Base-by-base conservation (phyloP, 2,888 invertebrate species). In the Sinhomidia bicolor region DNA sequence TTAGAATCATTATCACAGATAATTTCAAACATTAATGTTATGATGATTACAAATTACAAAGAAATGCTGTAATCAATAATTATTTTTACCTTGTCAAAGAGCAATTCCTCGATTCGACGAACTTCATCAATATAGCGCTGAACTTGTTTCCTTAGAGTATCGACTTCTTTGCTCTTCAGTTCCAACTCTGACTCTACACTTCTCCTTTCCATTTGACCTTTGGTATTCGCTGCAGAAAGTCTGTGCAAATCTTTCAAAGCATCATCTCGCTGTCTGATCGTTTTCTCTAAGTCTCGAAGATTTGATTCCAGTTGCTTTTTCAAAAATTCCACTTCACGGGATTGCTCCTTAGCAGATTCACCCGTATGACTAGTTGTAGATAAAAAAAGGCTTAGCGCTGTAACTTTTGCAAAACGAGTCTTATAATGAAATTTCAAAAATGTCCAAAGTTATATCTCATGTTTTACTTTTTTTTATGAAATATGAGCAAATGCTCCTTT, bases 71-170 rank as follows among this genome's bases (percentile, higher is more conserved):
- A n/a, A n/a, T n/a, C n/a, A n/a, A n/a, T n/a, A n/a, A n/a, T n/a
- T n/a, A n/a, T n/a, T 51, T 41, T 41, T 26, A 91, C 91, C 90
- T 92, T 92, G 74, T 90, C 88, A n/a, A 88, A 10, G 23, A 92
- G 90, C 5, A 92, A 81, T 9, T 91, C 91, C 41, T 92, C 92
- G 62, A 91, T 91, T 26, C 91, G 76, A 41, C 92, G 84, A 29
- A 92, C 92, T 89, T 92, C 92, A 26, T 91, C 91, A 82, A 92
- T 90, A 57, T 92, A 92, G 9, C 90, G 90, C 57, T 91, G 91
- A 9, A 92, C 51, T 68, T 92, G 91, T 41, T 68, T 84, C 78
- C 88, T 88, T 23, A 92, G 71, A 10, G 91, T 90, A 41, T 91
- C 91, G 3, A 90, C 79, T 80, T 91, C 91, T 62, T 89, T 90